phyloP scores from a whole-genome alignment of 2,113 vertebrate genomes.

The Marmota monax region DNA sequence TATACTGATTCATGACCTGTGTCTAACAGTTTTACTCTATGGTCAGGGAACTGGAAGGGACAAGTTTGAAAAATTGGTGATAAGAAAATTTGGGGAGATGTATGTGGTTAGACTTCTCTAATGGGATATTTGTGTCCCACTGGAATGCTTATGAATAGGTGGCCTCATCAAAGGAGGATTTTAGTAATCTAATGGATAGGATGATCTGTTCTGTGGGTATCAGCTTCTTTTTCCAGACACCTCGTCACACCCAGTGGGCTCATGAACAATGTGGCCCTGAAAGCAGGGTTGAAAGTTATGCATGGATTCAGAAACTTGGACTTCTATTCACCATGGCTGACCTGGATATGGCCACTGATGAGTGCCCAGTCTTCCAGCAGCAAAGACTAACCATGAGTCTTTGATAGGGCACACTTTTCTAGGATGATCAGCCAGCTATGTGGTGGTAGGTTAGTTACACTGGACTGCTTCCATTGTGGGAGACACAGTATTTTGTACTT shows the following conservation, averaged over 20 bases:
- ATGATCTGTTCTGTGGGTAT: neutral
- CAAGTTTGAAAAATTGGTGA: neutral
- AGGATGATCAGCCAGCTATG: neutral
- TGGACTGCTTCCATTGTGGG: neutral
- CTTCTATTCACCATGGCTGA: neutral
- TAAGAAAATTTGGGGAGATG: neutral
- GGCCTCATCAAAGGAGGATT: neutral
- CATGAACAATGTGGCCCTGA: neutral
- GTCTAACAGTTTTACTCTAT: neutral
- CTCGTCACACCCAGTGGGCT: neutral
- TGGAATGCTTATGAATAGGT: neutral
- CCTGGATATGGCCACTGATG: neutral
- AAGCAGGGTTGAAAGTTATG: neutral
- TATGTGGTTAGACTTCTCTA: neutral
- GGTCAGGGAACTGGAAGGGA: neutral
- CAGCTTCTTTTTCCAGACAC: neutral
- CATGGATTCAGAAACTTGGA: neutral
- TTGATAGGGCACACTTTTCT: neutral
- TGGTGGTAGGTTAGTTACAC: neutral
- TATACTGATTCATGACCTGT: neutral
- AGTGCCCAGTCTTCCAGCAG: neutral
- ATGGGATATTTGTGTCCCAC: neutral
- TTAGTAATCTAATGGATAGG: neutral
- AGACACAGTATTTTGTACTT: neutral
- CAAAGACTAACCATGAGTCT: neutral